Percentiles rank a stretch among this genome's conserved stretches.
Conservation (phyloP, 2,888 invertebrate species). For the Diaphora mendica region DNA sequence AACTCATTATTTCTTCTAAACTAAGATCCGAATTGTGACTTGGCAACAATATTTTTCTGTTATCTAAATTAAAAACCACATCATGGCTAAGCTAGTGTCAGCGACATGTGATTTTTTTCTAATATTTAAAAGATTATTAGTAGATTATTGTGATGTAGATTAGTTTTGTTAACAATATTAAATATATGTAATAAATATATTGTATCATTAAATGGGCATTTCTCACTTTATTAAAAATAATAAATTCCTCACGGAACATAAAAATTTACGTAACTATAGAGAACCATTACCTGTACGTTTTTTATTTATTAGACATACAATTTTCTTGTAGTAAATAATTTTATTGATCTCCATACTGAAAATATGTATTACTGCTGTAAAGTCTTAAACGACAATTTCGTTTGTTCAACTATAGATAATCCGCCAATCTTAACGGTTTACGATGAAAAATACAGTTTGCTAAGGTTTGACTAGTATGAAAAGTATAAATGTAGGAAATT, state of each 20-base stretch:
- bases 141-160: not conserved
- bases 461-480: not conserved
- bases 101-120: not conserved
- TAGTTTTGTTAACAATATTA: not conserved
- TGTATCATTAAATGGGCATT: not conserved
- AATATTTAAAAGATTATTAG: not conserved
- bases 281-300: not conserved
- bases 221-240: not conserved
- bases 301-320: not conserved
- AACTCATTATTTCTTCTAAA: too few relatives aligned
- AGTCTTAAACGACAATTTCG: not conserved
- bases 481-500: not conserved
- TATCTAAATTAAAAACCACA: too few relatives aligned
- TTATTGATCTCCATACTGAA: too few relatives aligned
- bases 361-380: not conserved
- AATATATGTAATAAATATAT: too few relatives aligned
- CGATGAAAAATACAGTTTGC: not conserved
- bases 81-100: too few relatives aligned
- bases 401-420: not conserved
- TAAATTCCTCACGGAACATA: not conserved
- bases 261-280: not conserved
- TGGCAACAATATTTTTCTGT: too few relatives aligned
- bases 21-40: too few relatives aligned
- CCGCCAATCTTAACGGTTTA: not conserved
- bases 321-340: not conserved